Evolutionary conservation across 2,797 vertebrate species (phyloP), one percentile per base, ranked within the genome.

Genomic region (Poeciliopsis infans): DNA sequence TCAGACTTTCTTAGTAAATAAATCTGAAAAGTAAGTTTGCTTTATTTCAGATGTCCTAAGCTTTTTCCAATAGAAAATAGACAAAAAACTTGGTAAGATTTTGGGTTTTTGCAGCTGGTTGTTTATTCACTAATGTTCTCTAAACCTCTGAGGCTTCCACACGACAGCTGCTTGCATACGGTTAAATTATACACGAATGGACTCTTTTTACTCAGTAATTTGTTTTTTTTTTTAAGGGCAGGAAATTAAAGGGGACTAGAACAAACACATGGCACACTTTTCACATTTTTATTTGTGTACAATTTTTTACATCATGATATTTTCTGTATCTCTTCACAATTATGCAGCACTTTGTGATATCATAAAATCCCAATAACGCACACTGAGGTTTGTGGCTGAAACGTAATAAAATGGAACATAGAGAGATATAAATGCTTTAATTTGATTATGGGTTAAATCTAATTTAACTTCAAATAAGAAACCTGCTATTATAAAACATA

Each of bases 401-500:
- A 33, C 7, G 2, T 64, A 15, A 31, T 64, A 64, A 64, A 64
- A 64, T 64, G 31, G 31, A 64, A 64, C 12, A 33, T 33, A 33
- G 0, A 20, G 7, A 36, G 7, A 64, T 66, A 39, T 66, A 39
- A 39, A 66, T 66, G 20, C 33, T 85, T 80, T 91, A 87, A 91
- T 91, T 87, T 15, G 75, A 83, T 91, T 81, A 89, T 79, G 71
- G 36, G 76, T 86, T 90, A 81, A 88, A 89, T 90, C 83, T 72
- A 79, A 79, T 83, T 71, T 82, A 79, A 78, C 59, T 78, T 80
- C 77, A 83, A 86, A 87, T 11, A 11, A 15, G 25, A n/a, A 69
- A 5, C 23, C 41, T 45, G 39, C 23, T 13, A 69, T 45, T 43
- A n/a, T 69, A 16, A 69, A 45, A 45, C 41, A n/a, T 69, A 25